Conservation (phyloP, 2,797 vertebrate species). For the Luscinia megarhynchos region DNA sequence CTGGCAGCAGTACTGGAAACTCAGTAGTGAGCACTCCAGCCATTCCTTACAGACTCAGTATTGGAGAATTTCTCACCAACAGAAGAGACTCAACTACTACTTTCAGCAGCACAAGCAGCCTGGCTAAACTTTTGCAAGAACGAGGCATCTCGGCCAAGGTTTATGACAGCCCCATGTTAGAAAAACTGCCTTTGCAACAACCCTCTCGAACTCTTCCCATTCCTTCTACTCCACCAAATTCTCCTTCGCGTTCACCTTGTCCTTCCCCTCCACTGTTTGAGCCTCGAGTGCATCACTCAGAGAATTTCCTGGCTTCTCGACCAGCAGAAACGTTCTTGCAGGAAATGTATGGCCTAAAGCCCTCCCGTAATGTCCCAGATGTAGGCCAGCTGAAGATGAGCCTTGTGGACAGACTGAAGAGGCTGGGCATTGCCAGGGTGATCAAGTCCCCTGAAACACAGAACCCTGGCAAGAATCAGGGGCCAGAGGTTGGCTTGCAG, state of each 20-base stretch:
- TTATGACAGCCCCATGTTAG: constrained; percentile 69
- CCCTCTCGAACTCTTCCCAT: constrained; percentile 65
- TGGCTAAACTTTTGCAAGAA: constrained; percentile 91
- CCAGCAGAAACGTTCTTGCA: constrained; percentile 95
- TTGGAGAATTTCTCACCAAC: constrained; percentile 86
- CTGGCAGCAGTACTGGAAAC: constrained; percentile 83
- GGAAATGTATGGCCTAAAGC: constrained; percentile 90
- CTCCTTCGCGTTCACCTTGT: constrained; percentile 83
- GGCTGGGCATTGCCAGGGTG: constrained; percentile 88
- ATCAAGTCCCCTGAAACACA: constrained; percentile 74
- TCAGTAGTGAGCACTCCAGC: constrained; percentile 83
- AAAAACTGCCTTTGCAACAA: constrained; percentile 62
- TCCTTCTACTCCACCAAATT: constrained; percentile 90
- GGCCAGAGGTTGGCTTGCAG: constrained; percentile 47
- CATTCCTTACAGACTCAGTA: constrained; percentile 85
- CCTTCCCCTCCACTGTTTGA: constrained; percentile 84
- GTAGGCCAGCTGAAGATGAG: constrained; percentile 80
- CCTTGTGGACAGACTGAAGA: constrained; percentile 89
- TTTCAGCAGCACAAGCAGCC: constrained; percentile 77
- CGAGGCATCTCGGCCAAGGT: constrained; percentile 93
- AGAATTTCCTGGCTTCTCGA: constrained; percentile 94
- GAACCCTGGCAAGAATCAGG: constrained; percentile 19
- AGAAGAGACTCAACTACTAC: constrained; percentile 78
- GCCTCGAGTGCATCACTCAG: constrained; percentile 76
- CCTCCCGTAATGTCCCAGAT: constrained; percentile 79